Evolutionary conservation across 2,888 invertebrate genomes (phyloP), one percentile per base, ranked within the genome.

Genomic region (Eurois occulta): DNA sequence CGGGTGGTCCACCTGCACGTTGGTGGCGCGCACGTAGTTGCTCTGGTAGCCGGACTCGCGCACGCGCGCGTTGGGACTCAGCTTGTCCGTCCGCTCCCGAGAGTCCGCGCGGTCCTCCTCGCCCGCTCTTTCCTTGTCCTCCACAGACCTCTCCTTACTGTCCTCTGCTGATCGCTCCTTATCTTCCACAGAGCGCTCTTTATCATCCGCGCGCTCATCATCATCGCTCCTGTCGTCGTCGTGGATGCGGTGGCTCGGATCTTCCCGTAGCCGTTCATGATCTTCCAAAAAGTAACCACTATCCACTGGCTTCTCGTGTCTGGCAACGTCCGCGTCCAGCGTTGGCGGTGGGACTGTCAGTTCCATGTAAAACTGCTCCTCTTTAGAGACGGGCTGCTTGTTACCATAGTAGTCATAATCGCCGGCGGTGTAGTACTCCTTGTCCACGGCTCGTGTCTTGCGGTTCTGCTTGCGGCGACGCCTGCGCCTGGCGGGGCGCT

Each of bases 341-440:
- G 96, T 95, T 1, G 96, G 96, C 2, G 94, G 88, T 0, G 97
- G 95, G 7, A 95, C 86, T 0, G 93, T 94, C 46, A 95, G 86
- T 4, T 90, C 87, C 80, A 91, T 89, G 85, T 90, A 95, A 80
- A 90, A 92, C 74, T 94, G 89, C 81, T 97, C 96, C 84, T 96
- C 95, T 28, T 94, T 90, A 0, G 96, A 96, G 48, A 94, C 88
- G 0, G 95, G 94, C 5, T 93, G 81, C 76, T 94, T 94, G 4
- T 93, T 91, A 6, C 96, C 96, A 86, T 91, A 95, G 87, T 95
- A 96, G 85, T 96, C 96, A 85, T 94, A 96, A 73, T 94, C 93
- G 0, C 92, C 95, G 7, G 93, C 94, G 6, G 91, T 87, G 52
- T 86, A 82, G 77, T 93, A 94, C 0, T 91, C 88, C 41, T 93